Percentiles rank a stretch among this genome's conserved stretches.
These are phyloP conservation scores for Diaphora mendica DNA, from an alignment of 2,888 invertebrate species.

Conservation along the genomic window DNA sequence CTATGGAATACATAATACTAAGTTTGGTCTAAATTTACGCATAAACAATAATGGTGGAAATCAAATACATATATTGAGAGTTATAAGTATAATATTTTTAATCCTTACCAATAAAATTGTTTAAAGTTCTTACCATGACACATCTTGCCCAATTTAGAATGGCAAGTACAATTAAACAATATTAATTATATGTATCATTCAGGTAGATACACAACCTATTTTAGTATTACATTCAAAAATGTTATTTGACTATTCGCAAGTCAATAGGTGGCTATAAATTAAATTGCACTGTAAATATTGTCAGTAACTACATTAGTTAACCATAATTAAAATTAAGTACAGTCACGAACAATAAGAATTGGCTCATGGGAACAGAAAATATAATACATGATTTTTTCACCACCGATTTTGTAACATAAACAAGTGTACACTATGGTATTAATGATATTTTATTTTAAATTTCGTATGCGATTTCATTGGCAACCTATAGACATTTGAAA, in stretches of 20 bases:
- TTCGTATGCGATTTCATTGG: slow-evolving; percentile 19
- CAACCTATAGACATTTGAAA: slow-evolving; percentile 32
- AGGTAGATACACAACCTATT: slow-evolving; percentile 39
- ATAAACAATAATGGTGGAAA: slow-evolving; percentile 18
- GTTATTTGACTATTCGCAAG: slow-evolving; percentile 39
- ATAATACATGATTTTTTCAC: background rate
- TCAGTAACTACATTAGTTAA: slow-evolving; percentile 47
- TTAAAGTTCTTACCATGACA: slow-evolving; percentile 30
- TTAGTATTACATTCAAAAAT: slow-evolving; percentile 32
- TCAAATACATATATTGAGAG: slow-evolving; percentile 25
- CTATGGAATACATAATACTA: slow-evolving; percentile 58
- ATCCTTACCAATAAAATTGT: slow-evolving; percentile 42
- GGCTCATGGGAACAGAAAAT: slow-evolving; percentile 26
- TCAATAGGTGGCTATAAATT: slow-evolving; percentile 51
- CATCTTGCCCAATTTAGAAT: slow-evolving; percentile 27
- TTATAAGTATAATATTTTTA: slow-evolving; percentile 27
- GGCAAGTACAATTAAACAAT: slow-evolving; percentile 37
- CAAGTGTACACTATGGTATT: background rate
- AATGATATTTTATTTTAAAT: slow-evolving; percentile 19
- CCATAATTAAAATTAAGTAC: slow-evolving; percentile 49
- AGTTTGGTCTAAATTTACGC: slow-evolving; percentile 54
- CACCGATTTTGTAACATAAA: slow-evolving; percentile 2
- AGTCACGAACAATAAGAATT: slow-evolving; percentile 56
- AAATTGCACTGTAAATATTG: slow-evolving; percentile 58
- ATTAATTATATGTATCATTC: slow-evolving; percentile 29